These are phyloP conservation scores for Matsumyia berberina DNA, from an alignment of 2,888 invertebrate genomes.

Conservation along the genomic window DNA sequence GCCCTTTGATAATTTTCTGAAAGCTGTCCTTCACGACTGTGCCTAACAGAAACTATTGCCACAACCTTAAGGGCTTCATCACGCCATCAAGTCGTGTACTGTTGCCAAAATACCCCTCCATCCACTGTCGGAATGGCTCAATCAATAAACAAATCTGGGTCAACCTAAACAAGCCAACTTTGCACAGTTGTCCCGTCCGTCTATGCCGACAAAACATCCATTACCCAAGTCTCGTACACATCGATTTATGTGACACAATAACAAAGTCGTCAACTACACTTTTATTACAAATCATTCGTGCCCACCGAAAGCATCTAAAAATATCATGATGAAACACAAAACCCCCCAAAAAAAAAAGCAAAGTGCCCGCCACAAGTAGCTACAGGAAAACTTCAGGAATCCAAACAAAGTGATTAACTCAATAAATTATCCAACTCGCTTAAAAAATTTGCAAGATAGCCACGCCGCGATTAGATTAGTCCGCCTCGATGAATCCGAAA, in stretches of 20 bases:
- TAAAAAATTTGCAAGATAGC: slow-evolving; percentile 2
- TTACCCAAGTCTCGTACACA: slow-evolving; percentile 7
- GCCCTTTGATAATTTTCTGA: no score
- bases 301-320: slow-evolving; percentile 1
- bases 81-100: slow-evolving; percentile 2
- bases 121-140: not conserved
- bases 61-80: no score
- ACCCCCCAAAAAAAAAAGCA: not conserved
- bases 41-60: no score
- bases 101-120: slow-evolving; percentile 1
- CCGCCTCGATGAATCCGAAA: not conserved
- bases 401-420: slow-evolving; percentile 4
- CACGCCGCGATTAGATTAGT: slow-evolving; percentile 5
- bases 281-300: not conserved
- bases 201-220: not conserved
- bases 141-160: slow-evolving; percentile 26
- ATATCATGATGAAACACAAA: not conserved
- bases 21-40: no score
- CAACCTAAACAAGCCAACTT: slow-evolving; percentile 15
- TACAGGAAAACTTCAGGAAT: not conserved
- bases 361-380: not conserved
- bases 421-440: not conserved
- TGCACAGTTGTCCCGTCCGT: not conserved
- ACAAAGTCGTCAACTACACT: not conserved
- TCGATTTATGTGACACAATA: slow-evolving; percentile 22